A percentile compares a stretch with the other conserved stretches of the same genome.
Conservation (phyloP, 2,888 invertebrate species). For the Carabus problematicus region DNA sequence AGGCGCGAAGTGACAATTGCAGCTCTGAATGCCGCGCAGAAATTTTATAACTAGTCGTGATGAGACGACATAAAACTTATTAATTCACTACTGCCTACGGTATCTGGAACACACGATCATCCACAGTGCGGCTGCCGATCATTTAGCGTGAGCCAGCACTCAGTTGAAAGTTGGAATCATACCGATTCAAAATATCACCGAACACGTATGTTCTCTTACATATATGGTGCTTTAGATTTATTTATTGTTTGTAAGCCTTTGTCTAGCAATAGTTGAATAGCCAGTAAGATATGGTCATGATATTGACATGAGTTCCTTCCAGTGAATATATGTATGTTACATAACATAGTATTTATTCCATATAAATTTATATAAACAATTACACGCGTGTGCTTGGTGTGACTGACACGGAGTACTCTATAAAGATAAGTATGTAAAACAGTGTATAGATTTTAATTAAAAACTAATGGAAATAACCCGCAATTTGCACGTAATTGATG, state of each 20-base stretch:
- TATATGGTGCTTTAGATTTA: too few relatives aligned
- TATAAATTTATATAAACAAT: background rate
- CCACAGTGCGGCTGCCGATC: background rate
- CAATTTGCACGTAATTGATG: too few relatives aligned
- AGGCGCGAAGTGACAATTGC: slow-evolving; percentile 65
- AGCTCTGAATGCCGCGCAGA: slow-evolving; percentile 63
- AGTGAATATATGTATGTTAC: slow-evolving; percentile 22
- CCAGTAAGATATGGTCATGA: background rate
- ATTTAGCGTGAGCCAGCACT: background rate
- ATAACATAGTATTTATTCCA: slow-evolving; percentile 6
- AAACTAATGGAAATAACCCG: too few relatives aligned
- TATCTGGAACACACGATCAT: background rate
- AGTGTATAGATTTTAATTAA: too few relatives aligned
- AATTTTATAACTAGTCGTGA: slow-evolving; percentile 51
- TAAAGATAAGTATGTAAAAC: too few relatives aligned
- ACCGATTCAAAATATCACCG: too few relatives aligned
- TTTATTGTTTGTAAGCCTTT: too few relatives aligned
- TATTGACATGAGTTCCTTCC: slow-evolving; percentile 28
- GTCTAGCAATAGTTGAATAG: too few relatives aligned
- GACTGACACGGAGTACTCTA: too few relatives aligned
- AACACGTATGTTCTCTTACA: too few relatives aligned
- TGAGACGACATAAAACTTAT: background rate
- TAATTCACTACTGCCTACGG: background rate
- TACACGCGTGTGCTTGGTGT: too few relatives aligned
- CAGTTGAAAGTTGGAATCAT: too few relatives aligned